phyloP scores from a whole-genome alignment of 2,888 invertebrate species.

The Clepsis dumicolana region DNA sequence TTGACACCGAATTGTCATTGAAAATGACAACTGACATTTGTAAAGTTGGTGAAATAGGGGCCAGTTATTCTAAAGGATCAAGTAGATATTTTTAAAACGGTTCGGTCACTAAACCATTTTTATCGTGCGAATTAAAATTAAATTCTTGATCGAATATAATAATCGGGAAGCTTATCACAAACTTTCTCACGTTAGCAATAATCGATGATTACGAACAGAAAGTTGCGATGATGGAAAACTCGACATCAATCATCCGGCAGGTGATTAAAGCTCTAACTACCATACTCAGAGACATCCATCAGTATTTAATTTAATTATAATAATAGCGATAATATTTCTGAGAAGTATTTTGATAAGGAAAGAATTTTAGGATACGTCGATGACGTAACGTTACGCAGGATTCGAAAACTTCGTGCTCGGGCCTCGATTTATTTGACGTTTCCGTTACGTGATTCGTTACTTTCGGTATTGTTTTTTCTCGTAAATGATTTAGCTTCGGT shows the following conservation, averaged over 20 bases:
- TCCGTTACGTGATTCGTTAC: constrained; percentile 25
- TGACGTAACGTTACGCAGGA: constrained; percentile 23
- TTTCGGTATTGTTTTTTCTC: constrained; percentile 12
- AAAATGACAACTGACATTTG: too few relatives aligned
- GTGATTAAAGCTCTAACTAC: constrained; percentile 7
- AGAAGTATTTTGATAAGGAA: too few relatives aligned
- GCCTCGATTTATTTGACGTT: constrained; percentile 34
- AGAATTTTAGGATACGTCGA: too few relatives aligned
- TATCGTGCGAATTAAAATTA: background rate
- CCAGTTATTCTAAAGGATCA: too few relatives aligned
- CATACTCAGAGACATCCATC: background rate
- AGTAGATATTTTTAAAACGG: too few relatives aligned
- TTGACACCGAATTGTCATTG: too few relatives aligned
- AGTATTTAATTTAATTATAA: background rate
- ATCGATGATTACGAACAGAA: constrained; percentile 15
- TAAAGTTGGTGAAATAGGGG: too few relatives aligned
- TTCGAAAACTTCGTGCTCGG: too few relatives aligned
- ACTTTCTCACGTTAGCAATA: background rate
- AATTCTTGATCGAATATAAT: background rate
- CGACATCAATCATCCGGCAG: constrained; percentile 6
- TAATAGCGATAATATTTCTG: too few relatives aligned
- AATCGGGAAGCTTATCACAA: background rate
- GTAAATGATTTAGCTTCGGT: constrained; percentile 27
- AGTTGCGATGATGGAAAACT: background rate
- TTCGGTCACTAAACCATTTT: background rate